phyloP scores from a whole-genome alignment of 2,888 invertebrate species.

The Dastarcus helophoroides region DNA sequence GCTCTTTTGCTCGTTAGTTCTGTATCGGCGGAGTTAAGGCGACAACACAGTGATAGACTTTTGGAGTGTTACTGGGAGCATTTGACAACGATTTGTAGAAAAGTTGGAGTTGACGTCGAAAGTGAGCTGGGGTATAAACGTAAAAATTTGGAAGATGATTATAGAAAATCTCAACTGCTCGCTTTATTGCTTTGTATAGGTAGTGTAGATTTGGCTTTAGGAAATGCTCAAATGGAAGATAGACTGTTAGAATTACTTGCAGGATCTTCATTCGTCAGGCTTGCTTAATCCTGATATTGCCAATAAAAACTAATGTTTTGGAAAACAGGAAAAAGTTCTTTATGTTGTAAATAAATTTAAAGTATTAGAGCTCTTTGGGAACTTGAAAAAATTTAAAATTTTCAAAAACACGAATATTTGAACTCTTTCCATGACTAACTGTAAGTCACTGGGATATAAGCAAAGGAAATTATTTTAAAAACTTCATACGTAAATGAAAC shows the following conservation, averaged over 20 bases:
- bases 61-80: conserved; percentile 60
- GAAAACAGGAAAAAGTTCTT: too few relatives aligned
- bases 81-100: conserved; percentile 47
- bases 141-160: conserved; percentile 43
- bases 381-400: too few relatives aligned
- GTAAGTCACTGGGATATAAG: background rate
- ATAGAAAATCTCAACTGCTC: conserved; percentile 54
- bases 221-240: conserved; percentile 63
- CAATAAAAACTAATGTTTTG: too few relatives aligned
- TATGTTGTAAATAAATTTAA: conserved; percentile 5
- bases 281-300: conserved; percentile 39
- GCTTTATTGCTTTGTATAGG: conserved; percentile 70
- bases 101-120: conserved; percentile 52
- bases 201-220: conserved; percentile 68
- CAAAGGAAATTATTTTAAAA: background rate
- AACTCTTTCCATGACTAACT: background rate
- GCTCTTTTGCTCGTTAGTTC: conserved; percentile 64
- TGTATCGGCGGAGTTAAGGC: conserved; percentile 56
- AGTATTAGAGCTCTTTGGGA: too few relatives aligned
- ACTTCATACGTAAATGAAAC: too few relatives aligned
- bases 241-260: conserved; percentile 61
- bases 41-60: conserved; percentile 49
- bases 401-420: background rate
- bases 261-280: conserved; percentile 61
- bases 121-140: conserved; percentile 43